Evolutionary conservation across 2,888 invertebrate species (phyloP).

Genomic region (Eucriotettix oculatus): DNA sequence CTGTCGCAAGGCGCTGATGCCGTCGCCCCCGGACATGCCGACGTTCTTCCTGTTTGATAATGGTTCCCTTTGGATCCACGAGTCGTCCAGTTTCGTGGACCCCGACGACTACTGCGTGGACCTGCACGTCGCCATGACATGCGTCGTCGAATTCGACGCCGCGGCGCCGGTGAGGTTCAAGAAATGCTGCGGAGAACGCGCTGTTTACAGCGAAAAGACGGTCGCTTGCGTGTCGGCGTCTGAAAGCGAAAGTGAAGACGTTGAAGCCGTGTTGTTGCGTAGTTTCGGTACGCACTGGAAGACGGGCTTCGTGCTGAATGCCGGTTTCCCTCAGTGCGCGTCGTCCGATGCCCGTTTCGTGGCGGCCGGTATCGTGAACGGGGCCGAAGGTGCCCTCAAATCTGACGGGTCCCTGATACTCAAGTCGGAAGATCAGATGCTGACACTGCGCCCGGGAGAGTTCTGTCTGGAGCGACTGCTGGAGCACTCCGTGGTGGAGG

Average conservation of each 20-base stretch:
- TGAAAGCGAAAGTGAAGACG: constrained; percentile 16
- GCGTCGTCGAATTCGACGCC: constrained; percentile 24
- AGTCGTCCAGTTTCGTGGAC: constrained; percentile 28
- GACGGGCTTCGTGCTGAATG: constrained; percentile 27
- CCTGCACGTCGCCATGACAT: constrained; percentile 43
- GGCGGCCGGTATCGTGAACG: constrained; percentile 2
- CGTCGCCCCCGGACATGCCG: neutral
- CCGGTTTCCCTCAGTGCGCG: constrained; percentile 8
- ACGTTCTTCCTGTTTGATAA: constrained; percentile 42
- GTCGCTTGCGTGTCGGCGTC: constrained; percentile 26
- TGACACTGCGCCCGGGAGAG: constrained; percentile 22
- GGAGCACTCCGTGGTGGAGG: constrained; percentile 23
- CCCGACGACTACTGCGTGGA: constrained; percentile 53
- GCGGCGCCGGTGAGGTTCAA: constrained; percentile 26
- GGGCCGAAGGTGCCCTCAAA: constrained; percentile 1
- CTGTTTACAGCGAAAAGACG: constrained; percentile 37
- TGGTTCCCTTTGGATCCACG: constrained; percentile 42
- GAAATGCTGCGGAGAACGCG: constrained; percentile 55
- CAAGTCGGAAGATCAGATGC: neutral
- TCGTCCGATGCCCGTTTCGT: constrained; percentile 1
- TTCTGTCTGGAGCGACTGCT: constrained; percentile 31
- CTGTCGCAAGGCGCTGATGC: constrained; percentile 20
- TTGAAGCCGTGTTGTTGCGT: constrained; percentile 1
- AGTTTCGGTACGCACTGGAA: constrained; percentile 28
- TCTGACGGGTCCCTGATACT: constrained; percentile 1